phyloP scores from a whole-genome alignment of 2,888 invertebrate species.

The Leucophora obtusa region DNA sequence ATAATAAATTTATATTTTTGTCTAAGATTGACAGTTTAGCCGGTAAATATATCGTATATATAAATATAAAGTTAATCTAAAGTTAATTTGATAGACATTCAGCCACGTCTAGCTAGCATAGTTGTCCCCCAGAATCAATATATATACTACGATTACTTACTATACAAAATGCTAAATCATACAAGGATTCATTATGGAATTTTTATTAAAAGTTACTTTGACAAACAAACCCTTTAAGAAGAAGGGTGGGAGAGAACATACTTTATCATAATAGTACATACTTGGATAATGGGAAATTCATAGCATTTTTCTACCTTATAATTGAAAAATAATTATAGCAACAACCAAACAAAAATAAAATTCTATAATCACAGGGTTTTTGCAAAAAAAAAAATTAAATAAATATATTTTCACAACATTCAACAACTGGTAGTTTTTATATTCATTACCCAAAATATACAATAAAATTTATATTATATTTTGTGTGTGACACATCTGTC shows the following conservation, averaged over 20 bases:
- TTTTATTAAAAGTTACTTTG: conserved; percentile 57
- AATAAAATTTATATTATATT: not conserved
- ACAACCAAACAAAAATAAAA: conserved; percentile 27
- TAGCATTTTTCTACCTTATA: conserved; percentile 41
- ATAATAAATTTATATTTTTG: not conserved
- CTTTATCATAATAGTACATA: not conserved
- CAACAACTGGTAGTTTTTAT: conserved; percentile 59
- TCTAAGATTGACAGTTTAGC: conserved; percentile 44
- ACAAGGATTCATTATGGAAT: conserved; percentile 58
- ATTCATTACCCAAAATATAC: conserved; percentile 24
- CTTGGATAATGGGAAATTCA: conserved; percentile 28
- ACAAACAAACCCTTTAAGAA: conserved; percentile 31
- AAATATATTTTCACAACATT: conserved; percentile 33
- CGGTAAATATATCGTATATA: conserved; percentile 18
- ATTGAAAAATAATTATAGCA: conserved; percentile 59
- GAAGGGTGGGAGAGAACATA: conserved; percentile 13
- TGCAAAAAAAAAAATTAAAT: not conserved
- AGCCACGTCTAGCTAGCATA: conserved; percentile 64
- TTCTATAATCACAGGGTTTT: conserved; percentile 31
- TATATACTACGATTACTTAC: too few species aligned
- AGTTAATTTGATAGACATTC: conserved; percentile 76
- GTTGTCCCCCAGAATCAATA: conserved; percentile 42
- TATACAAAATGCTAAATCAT: conserved; percentile 35
- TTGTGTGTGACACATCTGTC: conserved; percentile 60
- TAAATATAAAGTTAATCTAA: conserved; percentile 75